These are phyloP conservation scores for pig (Sus scrofa) DNA, from an alignment of 2,113 vertebrate species.

Conservation along the genomic window T2T-Sscrofa CM000818.6:19931501-19932000, in stretches of 20 bases:
- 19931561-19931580: no score
- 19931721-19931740: neutral
- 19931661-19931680: neutral
- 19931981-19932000: no score
- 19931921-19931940: neutral
- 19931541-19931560: no score
- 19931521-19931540: no score
- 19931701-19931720: neutral
- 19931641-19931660: neutral
- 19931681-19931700: neutral
- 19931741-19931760: no score
- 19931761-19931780: neutral
- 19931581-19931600: no score
- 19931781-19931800: no score
- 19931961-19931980: neutral
- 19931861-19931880: neutral
- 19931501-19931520: no score
- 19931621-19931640: no score
- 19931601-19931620: no score
- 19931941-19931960: fast-evolving
- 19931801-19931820: neutral
- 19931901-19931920: neutral
- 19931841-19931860: neutral
- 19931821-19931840: neutral
- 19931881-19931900: neutral